Evolutionary conservation across 2,113 vertebrate genomes (phyloP), one percentile per base, ranked within the genome.

Genomic region (Stegostoma tigrinum): DNA sequence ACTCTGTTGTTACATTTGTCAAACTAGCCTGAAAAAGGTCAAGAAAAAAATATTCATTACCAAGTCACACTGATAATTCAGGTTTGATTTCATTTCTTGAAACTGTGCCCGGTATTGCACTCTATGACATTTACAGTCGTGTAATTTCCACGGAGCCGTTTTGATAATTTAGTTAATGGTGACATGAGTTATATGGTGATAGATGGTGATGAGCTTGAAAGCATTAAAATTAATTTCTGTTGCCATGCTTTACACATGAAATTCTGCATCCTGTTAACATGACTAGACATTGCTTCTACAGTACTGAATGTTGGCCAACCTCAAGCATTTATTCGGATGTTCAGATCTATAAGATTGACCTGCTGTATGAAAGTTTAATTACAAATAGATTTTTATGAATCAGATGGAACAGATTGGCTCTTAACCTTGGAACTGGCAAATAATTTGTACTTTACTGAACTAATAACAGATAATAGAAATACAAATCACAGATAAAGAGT

Each of bases 131-230:
- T 94, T 94, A 70, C 93, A 42, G 27, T 70, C 64, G 72, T 70
- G 70, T 30, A 42, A 94, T 42, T 94, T 70, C 93, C 68, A 38
- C 66, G 27, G 27, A 94, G 38, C 21, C 66, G 3, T 94, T 68
- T 61, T 70, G 70, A 70, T 67, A 67, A 94, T 42, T 67, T 68
- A 94, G 70, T 94, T 67, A 94, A 70, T 70, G 70, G 67, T 48
- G 67, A 94, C 93, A 94, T 94, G 93, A 94, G 93, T 38, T 68
- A 70, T 45, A 23, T 68, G 38, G 70, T 70, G 38, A 94, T 94
- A 70, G 23, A 70, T 68, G 64, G 0, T 27, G 38, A 48, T 70
- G 64, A 94, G 93, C 42, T n/a, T 27, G 66, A 30, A 94, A 68
- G 66, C 93, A 70, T 38, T 38, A 94, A 94, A n/a, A 89, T 89